Percentiles rank a stretch among this genome's conserved stretches.
Conservation (phyloP, 2,888 invertebrate species). For the Sminthurides aquaticus region DNA sequence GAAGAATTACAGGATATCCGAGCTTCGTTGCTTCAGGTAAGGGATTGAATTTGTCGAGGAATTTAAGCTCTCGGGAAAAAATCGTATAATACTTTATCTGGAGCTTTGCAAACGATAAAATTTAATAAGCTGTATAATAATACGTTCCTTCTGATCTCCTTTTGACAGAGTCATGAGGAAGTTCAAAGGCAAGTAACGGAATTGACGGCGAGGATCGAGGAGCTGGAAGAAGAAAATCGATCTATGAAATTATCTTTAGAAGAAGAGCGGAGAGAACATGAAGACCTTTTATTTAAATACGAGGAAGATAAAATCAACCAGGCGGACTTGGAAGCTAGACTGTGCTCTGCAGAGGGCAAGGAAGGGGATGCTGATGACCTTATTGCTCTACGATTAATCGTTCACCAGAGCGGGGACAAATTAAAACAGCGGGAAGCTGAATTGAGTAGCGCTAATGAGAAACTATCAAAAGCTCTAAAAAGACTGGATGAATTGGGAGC, state of each 20-base stretch:
- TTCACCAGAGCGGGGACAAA: slow-evolving; percentile 11
- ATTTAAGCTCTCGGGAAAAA: too few relatives aligned
- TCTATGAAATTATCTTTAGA: slow-evolving; percentile 51
- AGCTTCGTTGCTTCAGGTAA: slow-evolving; percentile 45
- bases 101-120: background rate
- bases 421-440: slow-evolving; percentile 14
- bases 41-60: background rate
- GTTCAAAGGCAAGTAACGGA: slow-evolving; percentile 50
- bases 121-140: background rate
- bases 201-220: slow-evolving; percentile 50
- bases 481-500: background rate
- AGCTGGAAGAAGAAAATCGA: slow-evolving; percentile 49
- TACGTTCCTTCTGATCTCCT: background rate
- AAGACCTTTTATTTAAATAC: slow-evolving; percentile 80
- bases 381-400: slow-evolving; percentile 1
- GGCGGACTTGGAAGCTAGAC: slow-evolving; percentile 67
- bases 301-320: slow-evolving; percentile 87
- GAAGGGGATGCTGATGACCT: slow-evolving; percentile 10
- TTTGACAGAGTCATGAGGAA: slow-evolving; percentile 49
- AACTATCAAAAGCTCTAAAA: slow-evolving; percentile 8
- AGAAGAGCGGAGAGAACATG: slow-evolving; percentile 71
- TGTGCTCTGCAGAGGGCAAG: slow-evolving; percentile 16
- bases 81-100: background rate
- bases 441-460: background rate
- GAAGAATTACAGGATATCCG: slow-evolving; percentile 55